Base-by-base conservation (phyloP, 2,113 vertebrate genomes). In the Antigone vipio region DNA sequence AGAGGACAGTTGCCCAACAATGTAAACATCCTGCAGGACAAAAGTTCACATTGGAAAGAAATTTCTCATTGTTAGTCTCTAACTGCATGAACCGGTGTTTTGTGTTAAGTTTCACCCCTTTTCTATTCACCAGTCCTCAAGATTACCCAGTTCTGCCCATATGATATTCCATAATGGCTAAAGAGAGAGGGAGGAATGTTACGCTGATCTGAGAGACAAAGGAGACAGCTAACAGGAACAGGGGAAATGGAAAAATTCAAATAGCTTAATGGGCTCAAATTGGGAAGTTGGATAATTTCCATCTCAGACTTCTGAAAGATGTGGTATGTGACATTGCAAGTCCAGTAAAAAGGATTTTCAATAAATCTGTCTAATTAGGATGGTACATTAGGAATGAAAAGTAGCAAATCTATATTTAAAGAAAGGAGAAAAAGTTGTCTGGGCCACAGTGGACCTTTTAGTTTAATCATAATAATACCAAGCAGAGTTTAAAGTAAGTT, bases 291-390 rank as follows among this genome's bases (percentile, higher is more conserved):
- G 95, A 94, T 92, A 72, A 82, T 89, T 96, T 96, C 95, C 89
- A 97, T 88, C 87, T 94, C 62, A 56, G 74, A 53, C 66, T 82
- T 85, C 78, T 91, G 91, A 85, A 95, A 85, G 77, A 89, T 78
- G 49, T 59, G 67, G 40, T 69, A 66, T 66, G 67, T 88, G 92
- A 93, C 95, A 82, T 45, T 96, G 84, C 66, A 82, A 82, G 87
- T 94, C 78, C 93, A 73, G 89, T 92, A 79, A 95, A 95, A 96
- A 95, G 84, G 94, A 88, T 96, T 95, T 96, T 91, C 94, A 92
- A 79, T 95, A 89, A 93, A 95, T 87, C 93, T 95, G 69, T 93
- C 95, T 94, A 93, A 95, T 95, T 93, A 92, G 55, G 27, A 15
- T 72, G 44, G 69, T 89, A 60, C 74, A 69, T 88, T 89, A 96